These are phyloP conservation scores for Busseola fusca DNA, from an alignment of 2,888 invertebrate species.

Conservation along the genomic window DNA sequence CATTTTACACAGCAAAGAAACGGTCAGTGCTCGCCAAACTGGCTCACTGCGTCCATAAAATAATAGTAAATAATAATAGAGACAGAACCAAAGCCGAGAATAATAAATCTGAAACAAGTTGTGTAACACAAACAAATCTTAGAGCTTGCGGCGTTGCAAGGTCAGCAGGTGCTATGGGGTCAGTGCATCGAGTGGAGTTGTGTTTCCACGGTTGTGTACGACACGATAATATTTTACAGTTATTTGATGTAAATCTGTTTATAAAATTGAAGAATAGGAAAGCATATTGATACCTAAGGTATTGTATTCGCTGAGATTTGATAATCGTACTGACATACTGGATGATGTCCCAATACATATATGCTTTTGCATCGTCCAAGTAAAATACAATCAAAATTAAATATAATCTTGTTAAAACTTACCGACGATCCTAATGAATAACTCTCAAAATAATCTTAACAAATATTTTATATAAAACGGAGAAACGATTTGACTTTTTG, in stretches of 20 bases:
- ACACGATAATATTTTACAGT: constrained; percentile 49
- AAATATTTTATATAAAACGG: too few relatives aligned
- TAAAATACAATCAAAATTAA: too few relatives aligned
- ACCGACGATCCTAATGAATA: too few relatives aligned
- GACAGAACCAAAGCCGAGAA: constrained; percentile 20
- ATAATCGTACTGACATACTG: too few relatives aligned
- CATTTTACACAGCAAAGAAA: background rate
- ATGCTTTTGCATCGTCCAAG: too few relatives aligned
- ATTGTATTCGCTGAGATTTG: too few relatives aligned
- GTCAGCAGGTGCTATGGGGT: constrained; percentile 81
- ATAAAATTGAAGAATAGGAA: too few relatives aligned
- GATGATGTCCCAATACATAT: too few relatives aligned
- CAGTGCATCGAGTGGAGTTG: constrained; percentile 78
- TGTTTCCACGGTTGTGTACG: constrained; percentile 65
- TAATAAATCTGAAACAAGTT: constrained; percentile 45
- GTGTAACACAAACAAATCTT: constrained; percentile 52
- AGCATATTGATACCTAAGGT: too few relatives aligned
- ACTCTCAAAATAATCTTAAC: too few relatives aligned
- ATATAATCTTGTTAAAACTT: too few relatives aligned
- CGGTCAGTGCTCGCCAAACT: background rate
- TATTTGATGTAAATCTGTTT: background rate
- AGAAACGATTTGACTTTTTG: too few relatives aligned
- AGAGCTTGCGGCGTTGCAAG: constrained; percentile 75
- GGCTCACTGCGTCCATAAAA: constrained; percentile 5
- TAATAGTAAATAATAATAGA: constrained; percentile 32